phyloP scores from a whole-genome alignment of 2,113 vertebrate genomes.

The Ondatra zibethicus region DNA sequence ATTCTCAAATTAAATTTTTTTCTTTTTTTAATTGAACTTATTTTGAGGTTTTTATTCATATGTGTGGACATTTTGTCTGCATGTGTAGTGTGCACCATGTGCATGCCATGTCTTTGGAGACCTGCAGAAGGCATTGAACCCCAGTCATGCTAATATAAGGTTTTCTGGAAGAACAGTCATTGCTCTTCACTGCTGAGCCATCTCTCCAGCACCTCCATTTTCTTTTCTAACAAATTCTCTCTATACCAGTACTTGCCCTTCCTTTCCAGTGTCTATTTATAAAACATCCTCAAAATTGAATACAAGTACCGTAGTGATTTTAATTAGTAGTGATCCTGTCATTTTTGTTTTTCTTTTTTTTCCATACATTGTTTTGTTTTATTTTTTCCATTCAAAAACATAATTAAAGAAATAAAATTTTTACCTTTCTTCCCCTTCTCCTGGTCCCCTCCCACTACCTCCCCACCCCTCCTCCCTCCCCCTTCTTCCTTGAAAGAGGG shows the following conservation, averaged over 20 bases:
- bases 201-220: not conserved
- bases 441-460: too few species aligned
- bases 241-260: not conserved
- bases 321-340: not conserved
- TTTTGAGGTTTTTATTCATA: not conserved
- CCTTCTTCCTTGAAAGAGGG: too few species aligned
- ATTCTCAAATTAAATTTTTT: conserved; percentile 42
- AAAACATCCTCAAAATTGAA: conserved; percentile 21
- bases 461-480: too few species aligned
- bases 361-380: too few species aligned
- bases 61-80: not conserved
- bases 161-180: not conserved
- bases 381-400: too few species aligned
- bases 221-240: not conserved
- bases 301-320: not conserved
- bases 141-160: not conserved
- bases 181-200: not conserved
- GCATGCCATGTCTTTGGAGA: not conserved
- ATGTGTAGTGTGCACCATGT: not conserved
- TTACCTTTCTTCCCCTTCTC: too few species aligned
- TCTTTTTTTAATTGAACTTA: not conserved
- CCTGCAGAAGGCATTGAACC: not conserved
- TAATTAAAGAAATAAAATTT: too few species aligned
- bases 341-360: not conserved
- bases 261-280: conserved; percentile 43